phyloP scores from a whole-genome alignment of 2,113 vertebrate genomes.

The Corynorhinus townsendii region DNA sequence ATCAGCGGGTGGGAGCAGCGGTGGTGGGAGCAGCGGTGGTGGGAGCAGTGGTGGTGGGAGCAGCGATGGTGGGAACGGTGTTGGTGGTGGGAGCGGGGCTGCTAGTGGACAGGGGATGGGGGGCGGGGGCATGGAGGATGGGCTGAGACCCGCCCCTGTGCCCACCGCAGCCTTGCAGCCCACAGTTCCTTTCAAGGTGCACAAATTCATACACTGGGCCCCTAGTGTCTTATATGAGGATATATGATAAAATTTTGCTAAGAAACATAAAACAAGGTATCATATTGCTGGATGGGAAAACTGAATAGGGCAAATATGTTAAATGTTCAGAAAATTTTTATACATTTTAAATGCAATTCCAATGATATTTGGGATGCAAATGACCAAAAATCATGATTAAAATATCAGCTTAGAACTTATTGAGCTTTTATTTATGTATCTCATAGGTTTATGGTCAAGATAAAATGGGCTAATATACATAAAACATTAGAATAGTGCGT shows the following conservation, averaged over 20 bases:
- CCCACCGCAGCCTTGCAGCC: too few species aligned
- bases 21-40: too few species aligned
- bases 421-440: not conserved
- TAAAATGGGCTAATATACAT: not conserved
- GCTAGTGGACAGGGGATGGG: too few species aligned
- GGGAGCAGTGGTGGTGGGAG: too few species aligned
- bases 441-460: not conserved
- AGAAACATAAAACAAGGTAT: not conserved
- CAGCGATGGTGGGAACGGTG: too few species aligned
- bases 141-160: too few species aligned
- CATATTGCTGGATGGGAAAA: not conserved
- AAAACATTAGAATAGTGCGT: not conserved
- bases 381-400: not conserved
- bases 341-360: conserved; percentile 6
- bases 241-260: not conserved
- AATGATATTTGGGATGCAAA: not conserved
- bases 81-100: too few species aligned
- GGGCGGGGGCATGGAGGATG: too few species aligned
- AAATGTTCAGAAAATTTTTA: not conserved
- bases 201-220: too few species aligned
- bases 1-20: too few species aligned
- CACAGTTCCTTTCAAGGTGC: too few species aligned
- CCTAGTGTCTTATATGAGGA: not conserved
- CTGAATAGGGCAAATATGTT: not conserved
- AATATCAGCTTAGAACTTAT: not conserved